Base-by-base conservation (phyloP, 2,113 vertebrate genomes). In the Aegotheles bennettii region DNA sequence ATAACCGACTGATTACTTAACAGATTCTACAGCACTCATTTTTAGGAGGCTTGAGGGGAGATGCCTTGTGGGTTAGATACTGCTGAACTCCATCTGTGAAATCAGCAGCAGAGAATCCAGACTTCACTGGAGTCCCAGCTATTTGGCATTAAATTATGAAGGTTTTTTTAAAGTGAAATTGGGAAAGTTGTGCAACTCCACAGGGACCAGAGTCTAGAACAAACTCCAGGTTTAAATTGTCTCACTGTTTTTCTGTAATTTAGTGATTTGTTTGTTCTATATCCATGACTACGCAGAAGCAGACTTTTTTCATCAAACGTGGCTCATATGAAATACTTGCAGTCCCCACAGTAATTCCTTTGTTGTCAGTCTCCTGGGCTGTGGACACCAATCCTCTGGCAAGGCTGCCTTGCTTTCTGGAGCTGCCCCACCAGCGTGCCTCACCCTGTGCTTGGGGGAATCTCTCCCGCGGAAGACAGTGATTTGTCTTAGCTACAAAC, bases 191-290 rank as follows among this genome's bases (percentile, higher is more conserved):
- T 76, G 48, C 74, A 89, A 51, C 31, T 89, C 65, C 20, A 16
- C 28, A 36, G 47, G 71, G 73, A 93, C 38, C 47, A 19, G 56
- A 71, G 74, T 54, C 73, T 84, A 89, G 78, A 79, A 79, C 25
- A 48, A 68, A 43, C 43, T 82, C 47, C 84, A 92, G 89, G 43
- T 87, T 84, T 87, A 56, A 59, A 35, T 89, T 71, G 92, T 84
- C 43, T 87, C 38, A 11, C 65, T 91, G 51, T 82, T 92, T 90
- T 94, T 33, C 35, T 91, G 57, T 18, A 40, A 16, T 64, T 68
- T 33, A 84, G 61, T 42, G 59, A 79, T 93, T 78, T 96, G 87
- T 92, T 88, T 93, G 80, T 89, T 94, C 64, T 87, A 78, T 91
- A 87, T 90, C 93, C 76, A 84, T 94, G 94, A 56, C 89, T 81